Conservation (phyloP, 2,113 vertebrate genomes). For the Craseonycteris thonglongyai region DNA sequence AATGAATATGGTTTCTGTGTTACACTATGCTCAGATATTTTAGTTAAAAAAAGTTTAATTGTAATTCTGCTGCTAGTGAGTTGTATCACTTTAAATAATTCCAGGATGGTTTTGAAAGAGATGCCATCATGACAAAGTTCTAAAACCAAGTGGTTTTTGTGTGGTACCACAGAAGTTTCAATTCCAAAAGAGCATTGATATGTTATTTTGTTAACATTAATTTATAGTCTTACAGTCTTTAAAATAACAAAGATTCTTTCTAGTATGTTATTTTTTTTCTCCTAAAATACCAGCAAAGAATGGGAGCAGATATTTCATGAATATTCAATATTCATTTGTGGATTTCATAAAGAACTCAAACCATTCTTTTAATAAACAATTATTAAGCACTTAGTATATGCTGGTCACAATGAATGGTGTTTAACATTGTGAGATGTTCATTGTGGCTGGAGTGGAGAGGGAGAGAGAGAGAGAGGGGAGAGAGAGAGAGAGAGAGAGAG, state of each 20-base stretch:
- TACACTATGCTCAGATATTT: constrained; percentile 17
- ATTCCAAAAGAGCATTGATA: neutral
- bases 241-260: neutral
- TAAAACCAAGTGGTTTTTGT: neutral
- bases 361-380: neutral
- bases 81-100: neutral
- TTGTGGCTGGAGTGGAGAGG: neutral
- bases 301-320: neutral
- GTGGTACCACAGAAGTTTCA: neutral
- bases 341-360: neutral
- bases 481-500: no score
- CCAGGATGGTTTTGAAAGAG: constrained; percentile 19
- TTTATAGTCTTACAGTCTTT: neutral
- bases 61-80: neutral
- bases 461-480: no score
- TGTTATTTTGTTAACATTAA: neutral
- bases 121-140: neutral
- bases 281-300: constrained; percentile 1
- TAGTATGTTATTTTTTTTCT: neutral
- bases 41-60: constrained; percentile 29
- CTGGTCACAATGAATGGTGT: neutral
- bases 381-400: accelerated
- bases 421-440: neutral
- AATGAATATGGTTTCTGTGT: neutral
- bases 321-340: neutral